These are phyloP conservation scores for Marmota monax DNA, from an alignment of 2,113 vertebrate genomes.

Conservation along the genomic window DNA sequence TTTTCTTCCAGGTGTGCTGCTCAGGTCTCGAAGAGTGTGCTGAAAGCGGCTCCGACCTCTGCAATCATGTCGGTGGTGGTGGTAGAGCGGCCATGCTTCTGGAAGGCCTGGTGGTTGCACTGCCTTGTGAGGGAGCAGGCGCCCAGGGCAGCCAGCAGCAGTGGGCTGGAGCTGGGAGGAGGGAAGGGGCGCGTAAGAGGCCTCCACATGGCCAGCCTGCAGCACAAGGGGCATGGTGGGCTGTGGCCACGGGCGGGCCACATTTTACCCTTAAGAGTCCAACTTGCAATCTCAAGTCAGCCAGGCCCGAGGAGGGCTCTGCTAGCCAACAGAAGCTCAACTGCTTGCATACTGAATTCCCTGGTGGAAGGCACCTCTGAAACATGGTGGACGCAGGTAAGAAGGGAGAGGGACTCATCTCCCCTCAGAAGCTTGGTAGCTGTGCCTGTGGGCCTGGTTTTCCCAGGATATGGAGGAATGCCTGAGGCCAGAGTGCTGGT, in stretches of 20 bases:
- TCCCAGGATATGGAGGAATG: no score
- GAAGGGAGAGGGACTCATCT: not conserved
- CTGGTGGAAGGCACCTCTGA: not conserved
- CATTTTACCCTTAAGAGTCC: not conserved
- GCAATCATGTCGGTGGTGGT: constrained; percentile 97
- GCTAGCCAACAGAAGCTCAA: not conserved
- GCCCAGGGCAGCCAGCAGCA: constrained; percentile 94
- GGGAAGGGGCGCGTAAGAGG: not conserved
- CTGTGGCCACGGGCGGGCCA: no score
- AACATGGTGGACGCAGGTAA: rapidly evolving
- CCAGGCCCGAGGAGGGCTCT: not conserved
- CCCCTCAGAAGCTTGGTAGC: not conserved
- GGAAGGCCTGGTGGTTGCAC: constrained; percentile 96
- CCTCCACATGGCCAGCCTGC: not conserved
- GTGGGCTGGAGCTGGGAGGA: constrained; percentile 89
- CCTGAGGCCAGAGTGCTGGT: not conserved
- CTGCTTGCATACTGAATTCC: not conserved
- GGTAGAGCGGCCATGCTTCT: constrained; percentile 93
- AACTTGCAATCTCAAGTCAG: not conserved
- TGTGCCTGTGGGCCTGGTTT: not conserved
- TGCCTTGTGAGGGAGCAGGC: constrained; percentile 95
- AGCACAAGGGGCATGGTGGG: not conserved
- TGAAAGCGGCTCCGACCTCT: constrained; percentile 95
- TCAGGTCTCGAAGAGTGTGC: constrained; percentile 95
- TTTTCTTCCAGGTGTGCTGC: not conserved